phyloP scores from a whole-genome alignment of 2,113 vertebrate genomes.

The Nothoprocta pentlandii region DNA sequence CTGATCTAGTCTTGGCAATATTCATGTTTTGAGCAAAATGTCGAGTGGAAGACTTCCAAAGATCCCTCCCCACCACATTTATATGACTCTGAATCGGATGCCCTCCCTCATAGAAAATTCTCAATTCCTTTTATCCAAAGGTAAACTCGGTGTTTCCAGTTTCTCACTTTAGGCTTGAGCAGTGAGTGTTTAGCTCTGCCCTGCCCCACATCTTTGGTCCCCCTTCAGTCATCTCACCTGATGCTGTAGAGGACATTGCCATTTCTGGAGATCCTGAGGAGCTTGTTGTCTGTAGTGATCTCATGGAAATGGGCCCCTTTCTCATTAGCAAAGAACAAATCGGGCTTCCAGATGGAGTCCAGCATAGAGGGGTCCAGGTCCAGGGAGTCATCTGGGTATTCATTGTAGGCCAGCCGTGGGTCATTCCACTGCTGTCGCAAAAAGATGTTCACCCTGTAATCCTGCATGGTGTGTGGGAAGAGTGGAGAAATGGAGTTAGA shows the following conservation, averaged over 20 bases:
- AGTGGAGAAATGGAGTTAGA: not conserved
- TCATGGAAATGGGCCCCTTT: slow-evolving; percentile 99
- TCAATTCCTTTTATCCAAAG: not conserved
- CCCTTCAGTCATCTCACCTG: slow-evolving; percentile 78
- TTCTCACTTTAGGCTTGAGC: not conserved
- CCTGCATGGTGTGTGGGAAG: slow-evolving; percentile 72
- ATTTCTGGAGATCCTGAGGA: slow-evolving; percentile 93
- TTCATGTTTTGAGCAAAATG: not conserved
- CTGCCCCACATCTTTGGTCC: not conserved
- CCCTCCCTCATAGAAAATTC: accelerated
- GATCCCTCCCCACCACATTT: not conserved
- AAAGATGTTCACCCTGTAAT: slow-evolving; percentile 99
- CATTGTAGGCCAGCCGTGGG: slow-evolving; percentile 95
- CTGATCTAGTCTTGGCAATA: not conserved
- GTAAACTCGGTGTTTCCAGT: not conserved
- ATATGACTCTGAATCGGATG: not conserved
- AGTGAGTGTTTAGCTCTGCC: not conserved
- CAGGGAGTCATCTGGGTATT: slow-evolving; percentile 95
- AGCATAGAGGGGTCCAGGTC: slow-evolving; percentile 98
- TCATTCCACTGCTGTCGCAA: slow-evolving; percentile 98
- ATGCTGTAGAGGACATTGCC: slow-evolving; percentile 99
- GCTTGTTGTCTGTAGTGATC: slow-evolving; percentile 98
- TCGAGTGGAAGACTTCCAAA: not conserved
- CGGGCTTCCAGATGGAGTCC: slow-evolving; percentile 99
- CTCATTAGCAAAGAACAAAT: slow-evolving; percentile 98